Evolutionary conservation across 92 coral and sea anemone genomes (phyloP).

Genomic region (Actinostola sp.): DNA sequence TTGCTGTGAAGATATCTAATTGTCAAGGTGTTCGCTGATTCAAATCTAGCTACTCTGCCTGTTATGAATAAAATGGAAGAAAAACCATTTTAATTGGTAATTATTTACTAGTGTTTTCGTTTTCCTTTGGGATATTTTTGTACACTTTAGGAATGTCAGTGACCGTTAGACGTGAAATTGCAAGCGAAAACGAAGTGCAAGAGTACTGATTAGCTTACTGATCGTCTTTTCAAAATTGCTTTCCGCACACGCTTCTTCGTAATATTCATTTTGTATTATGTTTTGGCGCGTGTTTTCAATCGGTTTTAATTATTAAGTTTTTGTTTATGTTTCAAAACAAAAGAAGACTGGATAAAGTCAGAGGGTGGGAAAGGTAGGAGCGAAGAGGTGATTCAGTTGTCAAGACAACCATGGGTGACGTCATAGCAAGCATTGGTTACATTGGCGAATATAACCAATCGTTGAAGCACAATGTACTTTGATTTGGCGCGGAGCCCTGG

Average conservation of each 20-base stretch:
- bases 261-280: not conserved
- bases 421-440: not conserved
- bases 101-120: not conserved
- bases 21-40: not conserved
- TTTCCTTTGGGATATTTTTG: not conserved
- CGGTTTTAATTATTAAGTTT: not conserved
- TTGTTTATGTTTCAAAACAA: conserved; percentile 13
- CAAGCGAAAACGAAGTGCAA: no score
- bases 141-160: not conserved
- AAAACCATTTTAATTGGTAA: conserved; percentile 4
- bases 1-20: no score
- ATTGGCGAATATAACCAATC: conserved; percentile 19
- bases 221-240: not conserved
- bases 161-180: no score
- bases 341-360: conserved; percentile 32
- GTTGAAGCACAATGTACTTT: not conserved
- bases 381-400: conserved; percentile 6
- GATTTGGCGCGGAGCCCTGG: conserved; percentile 53
- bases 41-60: not conserved
- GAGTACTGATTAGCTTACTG: no score
- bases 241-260: not conserved
- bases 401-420: conserved; percentile 32
- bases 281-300: conserved; percentile 1
- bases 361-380: conserved; percentile 9
- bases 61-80: conserved; percentile 11